Conservation (phyloP, 92 coral and sea anemone genomes). For the Zoanthus gigantus region DNA sequence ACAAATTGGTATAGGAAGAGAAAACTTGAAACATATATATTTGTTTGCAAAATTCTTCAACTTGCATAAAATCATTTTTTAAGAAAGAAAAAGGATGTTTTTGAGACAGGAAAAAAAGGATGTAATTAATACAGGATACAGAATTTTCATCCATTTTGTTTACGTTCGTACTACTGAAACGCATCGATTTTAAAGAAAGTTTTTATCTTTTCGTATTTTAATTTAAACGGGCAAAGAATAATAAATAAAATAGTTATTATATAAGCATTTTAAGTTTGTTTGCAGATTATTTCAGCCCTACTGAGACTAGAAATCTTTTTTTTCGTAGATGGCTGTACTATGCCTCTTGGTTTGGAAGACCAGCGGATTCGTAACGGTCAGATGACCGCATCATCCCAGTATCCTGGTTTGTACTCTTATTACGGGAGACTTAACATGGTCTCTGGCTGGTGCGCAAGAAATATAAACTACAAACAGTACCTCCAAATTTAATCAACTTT, state of each 20-base stretch:
- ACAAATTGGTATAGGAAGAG: too few relatives aligned
- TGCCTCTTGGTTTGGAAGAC: constrained; percentile 94
- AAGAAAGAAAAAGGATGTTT: too few relatives aligned
- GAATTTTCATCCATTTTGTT: too few relatives aligned
- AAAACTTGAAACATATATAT: too few relatives aligned
- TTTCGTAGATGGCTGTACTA: constrained; percentile 70
- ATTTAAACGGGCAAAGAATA: not conserved
- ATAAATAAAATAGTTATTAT: not conserved
- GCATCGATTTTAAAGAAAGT: too few relatives aligned
- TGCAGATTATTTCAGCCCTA: not conserved
- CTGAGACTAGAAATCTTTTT: not conserved
- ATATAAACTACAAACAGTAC: constrained; percentile 63
- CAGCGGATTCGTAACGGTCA: constrained; percentile 79
- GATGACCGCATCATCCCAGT: constrained; percentile 74
- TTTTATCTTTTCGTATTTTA: not conserved
- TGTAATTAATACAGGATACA: too few relatives aligned
- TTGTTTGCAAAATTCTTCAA: too few relatives aligned
- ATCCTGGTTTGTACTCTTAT: constrained; percentile 67
- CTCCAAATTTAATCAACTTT: constrained; percentile 55
- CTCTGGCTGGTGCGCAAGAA: constrained; percentile 78
- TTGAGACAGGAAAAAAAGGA: too few relatives aligned
- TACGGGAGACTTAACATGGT: constrained; percentile 77
- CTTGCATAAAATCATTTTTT: too few relatives aligned
- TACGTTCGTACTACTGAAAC: too few relatives aligned
- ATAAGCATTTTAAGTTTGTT: not conserved